These are phyloP conservation scores for Dicrurus megarhynchus DNA, from an alignment of 2,113 vertebrate species.

Conservation along the genomic window DNA sequence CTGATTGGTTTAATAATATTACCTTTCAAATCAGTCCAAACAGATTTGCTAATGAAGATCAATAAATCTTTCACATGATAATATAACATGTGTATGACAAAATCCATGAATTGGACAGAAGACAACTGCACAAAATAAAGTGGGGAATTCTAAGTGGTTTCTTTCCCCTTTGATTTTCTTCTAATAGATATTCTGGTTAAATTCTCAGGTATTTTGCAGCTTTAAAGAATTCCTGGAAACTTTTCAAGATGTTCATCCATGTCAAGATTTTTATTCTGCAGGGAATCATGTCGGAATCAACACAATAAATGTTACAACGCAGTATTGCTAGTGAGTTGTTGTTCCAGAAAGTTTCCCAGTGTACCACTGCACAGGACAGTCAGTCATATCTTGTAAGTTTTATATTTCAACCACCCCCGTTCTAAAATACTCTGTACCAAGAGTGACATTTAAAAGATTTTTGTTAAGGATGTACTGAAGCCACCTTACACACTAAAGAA, in stretches of 20 bases:
- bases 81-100: not conserved
- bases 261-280: not conserved
- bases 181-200: not conserved
- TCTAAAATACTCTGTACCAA: not conserved
- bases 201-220: not conserved
- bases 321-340: not conserved
- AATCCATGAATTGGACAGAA: not conserved
- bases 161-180: not conserved
- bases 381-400: not conserved
- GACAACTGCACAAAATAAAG: not conserved
- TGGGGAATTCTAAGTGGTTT: not conserved
- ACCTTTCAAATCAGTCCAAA: not conserved
- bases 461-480: not conserved
- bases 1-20: not conserved
- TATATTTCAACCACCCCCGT: not conserved
- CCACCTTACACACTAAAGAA: not conserved
- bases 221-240: constrained; percentile 6
- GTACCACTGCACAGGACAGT: not conserved
- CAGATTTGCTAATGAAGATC: not conserved
- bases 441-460: not conserved
- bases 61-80: not conserved
- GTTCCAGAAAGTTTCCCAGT: not conserved
- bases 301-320: not conserved
- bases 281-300: not conserved
- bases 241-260: not conserved